Conservation (phyloP, 1,140 invertebrate genomes). For the Aphelenchoides avenae region DNA sequence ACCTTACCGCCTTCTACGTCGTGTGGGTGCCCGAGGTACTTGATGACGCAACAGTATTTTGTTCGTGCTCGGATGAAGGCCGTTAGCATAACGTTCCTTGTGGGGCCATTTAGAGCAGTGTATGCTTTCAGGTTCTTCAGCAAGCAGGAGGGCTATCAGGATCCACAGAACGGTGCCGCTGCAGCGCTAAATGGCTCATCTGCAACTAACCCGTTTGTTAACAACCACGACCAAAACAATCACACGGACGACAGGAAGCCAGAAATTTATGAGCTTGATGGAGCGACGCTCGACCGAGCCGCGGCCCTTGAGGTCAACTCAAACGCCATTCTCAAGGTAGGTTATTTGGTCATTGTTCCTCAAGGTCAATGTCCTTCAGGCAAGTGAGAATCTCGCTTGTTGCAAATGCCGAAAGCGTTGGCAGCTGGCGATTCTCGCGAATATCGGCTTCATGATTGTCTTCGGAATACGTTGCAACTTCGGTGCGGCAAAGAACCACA, state of each 20-base stretch:
- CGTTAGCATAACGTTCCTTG: no score
- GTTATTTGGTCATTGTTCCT: not conserved
- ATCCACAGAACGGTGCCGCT: not conserved
- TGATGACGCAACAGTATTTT: conserved; percentile 15
- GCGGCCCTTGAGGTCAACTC: conserved; percentile 42
- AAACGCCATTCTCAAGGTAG: conserved; percentile 44
- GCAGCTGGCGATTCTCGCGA: conserved; percentile 57
- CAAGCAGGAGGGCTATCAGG: not conserved
- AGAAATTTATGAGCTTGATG: not conserved
- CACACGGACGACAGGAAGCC: conserved; percentile 13
- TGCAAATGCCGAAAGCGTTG: conserved; percentile 45
- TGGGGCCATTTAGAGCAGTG: not conserved
- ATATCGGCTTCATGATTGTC: conserved; percentile 58
- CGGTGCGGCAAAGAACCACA: conserved; percentile 57
- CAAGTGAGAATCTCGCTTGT: conserved; percentile 33
- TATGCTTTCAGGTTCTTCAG: conserved; percentile 24
- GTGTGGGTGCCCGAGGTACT: conserved; percentile 9
- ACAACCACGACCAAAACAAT: not conserved
- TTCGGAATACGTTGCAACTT: conserved; percentile 60
- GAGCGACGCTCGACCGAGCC: not conserved
- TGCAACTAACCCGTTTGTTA: no score
- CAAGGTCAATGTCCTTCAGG: conserved; percentile 19
- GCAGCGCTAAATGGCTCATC: conserved; percentile 14
- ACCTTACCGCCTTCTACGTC: no score
- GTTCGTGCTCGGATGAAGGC: no score